Base-by-base conservation (phyloP, 2,888 invertebrate genomes). In the Ochropleura leucogaster region DNA sequence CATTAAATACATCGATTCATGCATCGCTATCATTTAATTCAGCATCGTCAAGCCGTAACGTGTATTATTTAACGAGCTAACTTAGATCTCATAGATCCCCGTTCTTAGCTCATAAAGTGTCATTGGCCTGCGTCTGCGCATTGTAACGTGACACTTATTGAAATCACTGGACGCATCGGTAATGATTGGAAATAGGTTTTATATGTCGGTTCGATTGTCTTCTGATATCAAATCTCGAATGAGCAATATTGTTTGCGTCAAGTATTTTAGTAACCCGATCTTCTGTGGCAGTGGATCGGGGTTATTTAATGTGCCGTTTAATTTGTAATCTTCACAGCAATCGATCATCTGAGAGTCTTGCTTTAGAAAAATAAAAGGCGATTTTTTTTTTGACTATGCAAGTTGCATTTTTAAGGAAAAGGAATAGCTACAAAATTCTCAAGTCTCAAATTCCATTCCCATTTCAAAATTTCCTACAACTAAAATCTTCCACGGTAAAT, bases 111-210 rank as follows among this genome's bases (percentile, higher is more conserved):
- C 85, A 70, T 84, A 84, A 81, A 84, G 51, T 84, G 70, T 75
- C 84, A 74, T 72, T 83, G 72, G 72, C 57, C 66, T 85, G 64
- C 60, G 71, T 66, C 79, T 77, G 55, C 44, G 53, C 30, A 63
- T 65, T 60, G 84, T 77, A 84, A 84, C 77, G 74, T 73, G 62
- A 84, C 68, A 75, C 85, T 77, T 76, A 84, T 85, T 85, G 76
- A 85, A 72, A 80, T 86, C 65, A 83, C 49, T 75, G 72, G 63
- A 71, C 64, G 65, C 80, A 79, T 83, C 84, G 63, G 72, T 83
- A 83, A 85, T 42, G 63, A 79, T 71, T 84, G 69, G 59, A 63
- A 74, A 85, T 86, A 30, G 70, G 68, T 63, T 83, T 46, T 62
- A 64, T 46, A 74, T 64, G 40, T 81, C 62, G 44, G 68, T 75